Evolutionary conservation across 2,888 invertebrate species (phyloP), one percentile per base, ranked within the genome.

Genomic region (Zygaena filipendulae): DNA sequence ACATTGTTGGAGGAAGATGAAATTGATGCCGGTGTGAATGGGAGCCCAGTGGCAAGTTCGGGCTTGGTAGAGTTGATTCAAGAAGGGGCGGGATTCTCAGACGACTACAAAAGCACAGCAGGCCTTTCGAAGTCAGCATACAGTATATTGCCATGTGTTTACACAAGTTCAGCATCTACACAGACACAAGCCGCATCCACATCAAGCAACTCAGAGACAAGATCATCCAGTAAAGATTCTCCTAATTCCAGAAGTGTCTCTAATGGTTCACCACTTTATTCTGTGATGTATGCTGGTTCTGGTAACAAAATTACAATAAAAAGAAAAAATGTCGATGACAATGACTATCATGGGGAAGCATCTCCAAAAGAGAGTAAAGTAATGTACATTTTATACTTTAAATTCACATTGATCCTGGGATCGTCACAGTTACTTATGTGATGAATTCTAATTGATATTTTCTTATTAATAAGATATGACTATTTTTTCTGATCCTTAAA

Each of bases 271-370:
- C 67, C 77, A 23, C 47, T 70, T 56, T 91, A 91, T 67, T 91
- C 91, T 37, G 90, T 91, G 23, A 84, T 90, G 81, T 90, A 90
- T 67, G 87, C 90, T 29, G 90, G 90, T 9, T 84, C 86, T 40
- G 90, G 90, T 28, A 91, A 90, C 61, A 91, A 91, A 81, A 90
- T 91, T 46, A 91, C 90, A 23, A 90, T 91, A 42, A 91, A 91
- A 61, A 81, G 91, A 43, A 91, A 90, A 80, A 85, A 85, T 31
- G 74, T 84, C 3, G 85, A 84, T 39, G 84, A 84, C 82, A 83
- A 40, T 54, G 61, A 34, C 35, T 54, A 35, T 49, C 67, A 13
- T 81, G 67, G 40, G 43, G 75, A 74, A 36, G 45, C 59, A 25
- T 51, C 54, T 40, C 53, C 52, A 44, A 72, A 57, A 49, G 81